Percentiles rank a stretch among this genome's conserved stretches.
Conservation (phyloP, 2,797 vertebrate species). For the Myotis daubentonii region DNA sequence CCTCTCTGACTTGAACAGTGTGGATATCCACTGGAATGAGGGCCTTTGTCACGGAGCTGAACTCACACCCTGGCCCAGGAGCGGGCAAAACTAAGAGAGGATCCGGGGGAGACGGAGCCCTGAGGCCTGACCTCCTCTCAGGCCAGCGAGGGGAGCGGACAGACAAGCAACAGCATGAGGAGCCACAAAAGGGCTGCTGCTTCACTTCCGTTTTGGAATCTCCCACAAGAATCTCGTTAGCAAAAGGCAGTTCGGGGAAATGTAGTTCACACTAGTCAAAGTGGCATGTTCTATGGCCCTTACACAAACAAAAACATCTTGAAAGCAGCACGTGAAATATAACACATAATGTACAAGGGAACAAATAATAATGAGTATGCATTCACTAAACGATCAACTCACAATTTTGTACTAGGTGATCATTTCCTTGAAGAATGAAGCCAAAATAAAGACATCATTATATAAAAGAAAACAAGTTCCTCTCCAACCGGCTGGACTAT, state of each 20-base stretch:
- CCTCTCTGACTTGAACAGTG: not conserved
- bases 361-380: not conserved
- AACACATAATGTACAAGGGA: not conserved
- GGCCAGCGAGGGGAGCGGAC: not conserved
- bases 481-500: not conserved
- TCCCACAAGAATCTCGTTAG: not conserved
- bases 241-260: not conserved
- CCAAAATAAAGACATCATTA: conserved; percentile 3
- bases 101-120: rapidly evolving
- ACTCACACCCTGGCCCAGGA: too few relatives aligned
- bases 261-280: not conserved
- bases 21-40: not conserved
- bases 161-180: rapidly evolving
- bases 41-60: not conserved
- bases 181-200: not conserved
- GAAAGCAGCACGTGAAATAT: not conserved
- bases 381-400: not conserved
- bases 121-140: not conserved
- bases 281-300: not conserved
- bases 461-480: not conserved
- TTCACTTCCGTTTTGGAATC: not conserved
- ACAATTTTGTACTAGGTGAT: not conserved
- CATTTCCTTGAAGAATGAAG: not conserved
- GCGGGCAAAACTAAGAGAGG: not conserved
- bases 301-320: not conserved